Evolutionary conservation across 1,140 invertebrate genomes (phyloP).

Genomic region (Zaprionus africanus): DNA sequence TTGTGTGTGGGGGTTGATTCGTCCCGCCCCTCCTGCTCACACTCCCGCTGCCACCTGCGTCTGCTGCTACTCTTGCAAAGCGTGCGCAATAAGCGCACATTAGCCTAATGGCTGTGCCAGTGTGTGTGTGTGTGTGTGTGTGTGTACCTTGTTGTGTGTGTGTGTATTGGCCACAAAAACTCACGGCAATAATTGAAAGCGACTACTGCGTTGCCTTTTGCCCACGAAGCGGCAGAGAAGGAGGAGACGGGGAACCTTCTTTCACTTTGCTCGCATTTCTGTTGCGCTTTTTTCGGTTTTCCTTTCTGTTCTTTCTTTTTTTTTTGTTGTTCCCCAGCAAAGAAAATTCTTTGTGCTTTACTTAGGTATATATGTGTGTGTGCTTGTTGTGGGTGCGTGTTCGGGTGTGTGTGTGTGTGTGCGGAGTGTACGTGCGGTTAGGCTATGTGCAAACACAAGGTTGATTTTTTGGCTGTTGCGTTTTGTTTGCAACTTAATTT

Average conservation of each 20-base stretch:
- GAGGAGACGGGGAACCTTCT: slow-evolving; percentile 6
- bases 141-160: slow-evolving; percentile 36
- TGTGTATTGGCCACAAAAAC: slow-evolving; percentile 57
- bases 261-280: slow-evolving; percentile 41
- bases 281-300: slow-evolving; percentile 45
- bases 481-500: slow-evolving; percentile 81
- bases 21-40: neutral
- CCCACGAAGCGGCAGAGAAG: neutral
- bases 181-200: slow-evolving; percentile 57
- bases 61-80: slow-evolving; percentile 60
- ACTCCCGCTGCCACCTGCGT: slow-evolving; percentile 49
- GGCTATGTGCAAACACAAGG: slow-evolving; percentile 36
- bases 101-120: slow-evolving; percentile 73
- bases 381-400: slow-evolving; percentile 28
- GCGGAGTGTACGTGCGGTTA: slow-evolving; percentile 43
- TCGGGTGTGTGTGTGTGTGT: slow-evolving; percentile 34
- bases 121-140: slow-evolving; percentile 35
- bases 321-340: slow-evolving; percentile 11
- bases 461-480: slow-evolving; percentile 31
- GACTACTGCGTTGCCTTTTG: slow-evolving; percentile 51
- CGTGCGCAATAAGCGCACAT: slow-evolving; percentile 81
- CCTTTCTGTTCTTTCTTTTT: slow-evolving; percentile 13
- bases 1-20: slow-evolving; percentile 31
- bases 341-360: slow-evolving; percentile 19
- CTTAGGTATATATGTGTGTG: slow-evolving; percentile 15